Percentiles rank a stretch among this genome's conserved stretches.
Conservation (phyloP, 2,888 invertebrate species). For the Ischnus inquisitorius region DNA sequence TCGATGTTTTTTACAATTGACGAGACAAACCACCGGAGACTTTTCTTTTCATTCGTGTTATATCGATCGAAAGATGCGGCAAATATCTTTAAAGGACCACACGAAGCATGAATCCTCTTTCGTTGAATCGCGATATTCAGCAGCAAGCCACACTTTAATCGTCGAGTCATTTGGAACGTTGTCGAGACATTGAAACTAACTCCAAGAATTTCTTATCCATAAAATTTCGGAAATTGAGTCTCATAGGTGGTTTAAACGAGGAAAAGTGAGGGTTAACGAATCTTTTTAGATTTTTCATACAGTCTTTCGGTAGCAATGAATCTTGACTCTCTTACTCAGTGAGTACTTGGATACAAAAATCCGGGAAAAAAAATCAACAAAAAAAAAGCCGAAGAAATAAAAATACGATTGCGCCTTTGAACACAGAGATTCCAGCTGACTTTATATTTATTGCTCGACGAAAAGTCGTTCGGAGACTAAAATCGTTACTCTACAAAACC, state of each 20-base stretch:
- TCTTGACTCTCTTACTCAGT: not conserved
- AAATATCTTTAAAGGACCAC: conserved; percentile 28
- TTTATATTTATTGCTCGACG: not conserved
- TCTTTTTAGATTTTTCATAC: not conserved
- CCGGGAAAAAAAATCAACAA: not conserved
- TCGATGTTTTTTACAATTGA: not conserved
- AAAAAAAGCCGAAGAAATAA: not conserved
- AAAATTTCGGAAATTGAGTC: conserved; percentile 9
- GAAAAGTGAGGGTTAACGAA: not conserved
- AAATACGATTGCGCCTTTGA: conserved; percentile 2
- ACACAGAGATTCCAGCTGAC: not conserved
- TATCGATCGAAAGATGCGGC: conserved; percentile 8
- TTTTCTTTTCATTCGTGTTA: conserved; percentile 1
- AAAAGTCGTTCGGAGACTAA: not conserved
- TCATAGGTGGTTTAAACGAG: not conserved
- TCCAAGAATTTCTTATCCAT: not conserved
- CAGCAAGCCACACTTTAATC: conserved; percentile 35
- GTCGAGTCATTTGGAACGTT: conserved; percentile 28
- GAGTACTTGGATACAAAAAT: not conserved
- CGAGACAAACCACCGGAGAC: not conserved
- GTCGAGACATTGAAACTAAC: conserved; percentile 27
- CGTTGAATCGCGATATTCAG: conserved; percentile 63
- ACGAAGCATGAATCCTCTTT: conserved; percentile 48
- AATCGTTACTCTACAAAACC: conserved; percentile 5
- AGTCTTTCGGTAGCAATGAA: conserved; percentile 3